Base-by-base conservation (phyloP, 2,113 vertebrate species). In the Acanthisitta chloris region DNA sequence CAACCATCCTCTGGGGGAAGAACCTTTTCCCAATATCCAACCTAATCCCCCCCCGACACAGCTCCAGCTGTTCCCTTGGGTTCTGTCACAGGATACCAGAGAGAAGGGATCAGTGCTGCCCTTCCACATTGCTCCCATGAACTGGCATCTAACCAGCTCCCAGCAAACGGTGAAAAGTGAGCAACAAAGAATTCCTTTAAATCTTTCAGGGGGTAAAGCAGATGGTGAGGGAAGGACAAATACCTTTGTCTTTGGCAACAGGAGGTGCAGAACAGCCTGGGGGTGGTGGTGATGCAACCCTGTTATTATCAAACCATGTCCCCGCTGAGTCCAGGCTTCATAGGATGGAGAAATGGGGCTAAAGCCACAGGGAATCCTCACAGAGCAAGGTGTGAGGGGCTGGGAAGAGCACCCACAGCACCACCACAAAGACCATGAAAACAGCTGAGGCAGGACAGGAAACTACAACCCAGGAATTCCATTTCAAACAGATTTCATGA, bases 251-350 rank as follows among this genome's bases (percentile, higher is more conserved):
- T 43, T 29, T 0, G 4, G 48, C 0, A 0, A 70, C 14, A 34
- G 1, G 3, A 86, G 58, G 0, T 2, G 25, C n/a, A 48, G 36
- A 64, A 17, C 69, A 76, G 77, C 62, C 52, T 1, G 0, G 1
- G 85, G 40, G 54, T 40, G 70, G 54, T 25, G 38, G 46, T 3
- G 7, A 64, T 3, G 15, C 49, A 55, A 38, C 36, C 26, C 61
- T 70, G 4, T 29, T 19, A 71, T 78, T 66, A 66, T 16, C 69
- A 23, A 92, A 42, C 55, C 1, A 6, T 0, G 0, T 24, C 38
- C n/a, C 55, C 46, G 33, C 9, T 0, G 8, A 51, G 73, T 21
- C 34, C 13, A 19, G 25, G 57, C 29, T 33, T 38, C n/a, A 49
- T 26, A 64, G 40, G 67, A 51, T 11, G 34, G 34, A 72, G n/a